phyloP scores from a whole-genome alignment of 2,113 vertebrate species.

The Pygoscelis antarcticus region DNA sequence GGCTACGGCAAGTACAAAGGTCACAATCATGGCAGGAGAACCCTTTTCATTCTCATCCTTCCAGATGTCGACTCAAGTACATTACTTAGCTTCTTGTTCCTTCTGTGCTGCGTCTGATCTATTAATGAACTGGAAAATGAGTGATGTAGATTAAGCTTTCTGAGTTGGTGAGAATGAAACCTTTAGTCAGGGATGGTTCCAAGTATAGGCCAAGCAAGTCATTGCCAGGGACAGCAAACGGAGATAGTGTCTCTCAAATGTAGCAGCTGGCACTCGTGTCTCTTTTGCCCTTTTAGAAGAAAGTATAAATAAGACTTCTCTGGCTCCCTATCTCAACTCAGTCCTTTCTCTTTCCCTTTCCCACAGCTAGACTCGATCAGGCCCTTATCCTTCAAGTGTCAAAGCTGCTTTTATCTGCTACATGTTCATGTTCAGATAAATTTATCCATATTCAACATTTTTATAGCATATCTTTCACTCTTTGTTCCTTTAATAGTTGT shows the following conservation, averaged over 20 bases:
- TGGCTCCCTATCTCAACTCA: background rate
- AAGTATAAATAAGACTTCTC: background rate
- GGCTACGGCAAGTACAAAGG: background rate
- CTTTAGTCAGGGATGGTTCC: background rate
- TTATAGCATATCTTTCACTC: background rate
- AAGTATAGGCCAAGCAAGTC: background rate
- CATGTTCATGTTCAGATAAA: background rate
- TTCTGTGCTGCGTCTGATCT: background rate
- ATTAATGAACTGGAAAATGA: background rate
- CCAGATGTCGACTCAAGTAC: background rate
- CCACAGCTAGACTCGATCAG: background rate
- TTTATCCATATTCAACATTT: background rate
- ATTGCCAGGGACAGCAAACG: background rate
- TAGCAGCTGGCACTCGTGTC: background rate
- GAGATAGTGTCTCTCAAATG: background rate
- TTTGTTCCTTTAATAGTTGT: background rate
- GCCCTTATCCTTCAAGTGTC: background rate
- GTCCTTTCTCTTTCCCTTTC: background rate
- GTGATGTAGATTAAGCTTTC: background rate
- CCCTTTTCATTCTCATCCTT: background rate
- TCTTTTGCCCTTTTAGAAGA: background rate
- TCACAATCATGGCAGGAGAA: background rate
- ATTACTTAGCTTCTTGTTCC: background rate
- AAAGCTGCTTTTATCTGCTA: background rate
- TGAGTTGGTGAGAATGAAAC: background rate